Evolutionary conservation across 2,888 invertebrate genomes (phyloP), one percentile per base, ranked within the genome.

Genomic region (Cerastis leucographa): DNA sequence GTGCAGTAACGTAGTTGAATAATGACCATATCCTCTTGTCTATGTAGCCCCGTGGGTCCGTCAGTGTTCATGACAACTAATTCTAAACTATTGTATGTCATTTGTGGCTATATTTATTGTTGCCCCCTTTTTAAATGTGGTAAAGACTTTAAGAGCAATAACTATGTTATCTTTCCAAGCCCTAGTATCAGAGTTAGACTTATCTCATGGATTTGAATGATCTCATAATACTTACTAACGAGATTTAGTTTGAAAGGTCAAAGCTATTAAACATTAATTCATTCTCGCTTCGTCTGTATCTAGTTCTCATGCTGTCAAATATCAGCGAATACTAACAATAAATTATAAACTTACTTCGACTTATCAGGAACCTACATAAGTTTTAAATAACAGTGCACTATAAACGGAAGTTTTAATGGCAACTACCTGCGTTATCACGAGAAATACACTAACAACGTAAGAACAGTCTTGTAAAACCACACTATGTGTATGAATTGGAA

Each of bases 21-120:
- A 94, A 95, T 94, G 92, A 92, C 87, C 85, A 87, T 93, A 93
- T 95, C 95, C 94, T 94, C 82, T 88, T 85, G 80, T 84, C 84
- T 88, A 81, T 83, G 66, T 78, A 71, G 71, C 65, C 72, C 71
- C 70, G 78, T 83, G 81, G 78, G 72, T 69, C 68, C 72, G 74
- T 71, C 44, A 65, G 54, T 71, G 44, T 70, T 74, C 65, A 77
- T 70, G 68, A 64, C 66, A 77, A 82, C 67, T 69, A 69, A 64
- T 74, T 75, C 56, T 78, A 70, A 69, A 72, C 51, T 70, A 17
- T 78, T 54, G 29, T 40, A 68, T 42, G 19, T 62, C 59, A 87
- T 74, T 77, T 64, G 35, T 67, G 12, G 17, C 22, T 14, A 70
- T 61, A 51, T 29, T 74, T 14, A 9, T 17, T n/a, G 1, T n/a